Conservation (phyloP, 2,113 vertebrate genomes). For the Columbina picui region DNA sequence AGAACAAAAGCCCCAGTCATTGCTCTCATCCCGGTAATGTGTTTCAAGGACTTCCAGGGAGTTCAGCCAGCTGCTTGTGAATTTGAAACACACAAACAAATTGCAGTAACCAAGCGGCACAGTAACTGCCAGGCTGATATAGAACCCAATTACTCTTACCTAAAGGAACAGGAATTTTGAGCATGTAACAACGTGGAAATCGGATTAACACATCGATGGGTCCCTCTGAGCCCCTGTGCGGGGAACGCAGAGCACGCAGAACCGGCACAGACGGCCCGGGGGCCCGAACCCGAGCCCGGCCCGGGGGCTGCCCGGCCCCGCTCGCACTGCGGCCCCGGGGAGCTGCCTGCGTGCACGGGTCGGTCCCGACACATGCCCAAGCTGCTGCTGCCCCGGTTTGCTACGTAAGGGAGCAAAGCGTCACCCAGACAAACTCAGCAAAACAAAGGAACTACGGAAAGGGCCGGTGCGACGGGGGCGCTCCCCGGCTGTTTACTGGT, state of each 20-base stretch:
- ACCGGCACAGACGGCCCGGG: too few species aligned
- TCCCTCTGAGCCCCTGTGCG: too few species aligned
- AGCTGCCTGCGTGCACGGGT: background rate
- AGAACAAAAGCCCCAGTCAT: fast-evolving
- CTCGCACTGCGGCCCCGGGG: background rate
- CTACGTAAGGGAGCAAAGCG: background rate
- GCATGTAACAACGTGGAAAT: too few species aligned
- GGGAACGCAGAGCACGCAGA: too few species aligned
- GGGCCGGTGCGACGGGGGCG: too few species aligned
- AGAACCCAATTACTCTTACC: background rate
- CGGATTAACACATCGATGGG: background rate
- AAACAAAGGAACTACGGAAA: too few species aligned
- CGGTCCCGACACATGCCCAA: fast-evolving
- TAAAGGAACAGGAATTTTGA: too few species aligned
- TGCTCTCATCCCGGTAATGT: fast-evolving
- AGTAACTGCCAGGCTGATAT: background rate
- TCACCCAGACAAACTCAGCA: background rate
- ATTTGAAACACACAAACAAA: background rate
- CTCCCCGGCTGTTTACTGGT: background rate
- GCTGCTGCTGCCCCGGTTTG: background rate
- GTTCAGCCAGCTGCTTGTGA: background rate
- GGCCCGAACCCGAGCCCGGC: too few species aligned
- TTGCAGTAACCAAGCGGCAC: fast-evolving
- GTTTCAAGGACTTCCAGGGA: background rate
- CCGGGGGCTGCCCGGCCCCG: too few species aligned